Conservation (phyloP, 1,140 invertebrate genomes). For the Pollicipes pollicipes region DNA sequence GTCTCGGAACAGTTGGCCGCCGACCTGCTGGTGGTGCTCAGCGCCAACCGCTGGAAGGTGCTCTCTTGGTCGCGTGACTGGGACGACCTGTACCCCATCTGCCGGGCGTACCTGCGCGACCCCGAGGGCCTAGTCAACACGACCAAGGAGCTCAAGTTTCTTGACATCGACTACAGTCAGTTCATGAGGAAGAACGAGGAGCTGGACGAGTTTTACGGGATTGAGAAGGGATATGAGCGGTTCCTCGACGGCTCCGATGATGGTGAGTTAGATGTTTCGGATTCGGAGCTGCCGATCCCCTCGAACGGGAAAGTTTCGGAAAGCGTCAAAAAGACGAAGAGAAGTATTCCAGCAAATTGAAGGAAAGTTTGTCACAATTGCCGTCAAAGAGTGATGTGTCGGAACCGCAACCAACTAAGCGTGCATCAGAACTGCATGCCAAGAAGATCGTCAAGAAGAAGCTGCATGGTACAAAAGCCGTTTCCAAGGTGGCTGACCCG, state of each 20-base stretch:
- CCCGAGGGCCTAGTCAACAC: constrained; percentile 37
- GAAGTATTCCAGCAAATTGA: neutral
- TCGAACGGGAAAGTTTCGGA: too few species aligned
- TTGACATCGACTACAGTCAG: constrained; percentile 44
- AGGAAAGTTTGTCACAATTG: neutral
- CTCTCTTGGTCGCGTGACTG: constrained; percentile 41
- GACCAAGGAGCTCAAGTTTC: constrained; percentile 40
- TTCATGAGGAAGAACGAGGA: constrained; percentile 31
- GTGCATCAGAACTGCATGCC: neutral
- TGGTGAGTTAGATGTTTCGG: neutral
- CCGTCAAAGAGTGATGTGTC: neutral
- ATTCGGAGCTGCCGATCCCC: too few species aligned
- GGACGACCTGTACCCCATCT: constrained; percentile 36
- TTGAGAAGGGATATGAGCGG: constrained; percentile 31
- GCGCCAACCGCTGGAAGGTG: constrained; percentile 39
- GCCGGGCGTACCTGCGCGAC: constrained; percentile 37
- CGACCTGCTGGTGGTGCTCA: constrained; percentile 40
- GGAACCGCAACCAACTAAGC: neutral
- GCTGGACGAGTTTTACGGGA: constrained; percentile 26
- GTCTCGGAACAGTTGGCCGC: constrained; percentile 38
- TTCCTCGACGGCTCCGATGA: constrained; percentile 13
- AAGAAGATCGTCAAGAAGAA: neutral
- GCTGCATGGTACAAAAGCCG: neutral
- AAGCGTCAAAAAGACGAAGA: neutral
- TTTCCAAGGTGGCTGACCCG: neutral